Conservation (phyloP, 1,140 invertebrate species). For the Archivesica marissinica region DNA sequence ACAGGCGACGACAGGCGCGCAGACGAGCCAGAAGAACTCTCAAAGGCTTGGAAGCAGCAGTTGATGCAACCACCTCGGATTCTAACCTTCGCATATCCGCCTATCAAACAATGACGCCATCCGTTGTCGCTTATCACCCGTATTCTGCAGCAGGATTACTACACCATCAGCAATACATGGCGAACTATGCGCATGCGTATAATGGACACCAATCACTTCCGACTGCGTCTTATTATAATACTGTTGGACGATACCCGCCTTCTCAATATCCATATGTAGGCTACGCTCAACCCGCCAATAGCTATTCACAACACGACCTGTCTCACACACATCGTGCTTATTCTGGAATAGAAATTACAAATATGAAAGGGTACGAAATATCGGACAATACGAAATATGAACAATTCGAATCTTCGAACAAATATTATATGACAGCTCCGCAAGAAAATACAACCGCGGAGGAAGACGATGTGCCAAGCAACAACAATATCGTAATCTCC, state of each 20-base stretch:
- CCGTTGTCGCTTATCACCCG: conserved; percentile 64
- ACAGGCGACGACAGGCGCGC: conserved; percentile 96
- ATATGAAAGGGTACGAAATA: neutral
- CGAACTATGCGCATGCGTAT: conserved; percentile 9
- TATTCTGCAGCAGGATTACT: conserved; percentile 29
- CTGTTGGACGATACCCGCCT: neutral
- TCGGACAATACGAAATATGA: neutral
- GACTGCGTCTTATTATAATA: conserved; percentile 3
- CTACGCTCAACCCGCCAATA: neutral
- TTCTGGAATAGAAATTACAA: neutral
- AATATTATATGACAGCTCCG: no score
- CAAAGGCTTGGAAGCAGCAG: conserved; percentile 35
- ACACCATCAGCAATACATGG: neutral
- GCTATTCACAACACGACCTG: neutral
- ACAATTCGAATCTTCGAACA: no score
- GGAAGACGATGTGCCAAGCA: neutral
- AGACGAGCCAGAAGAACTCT: conserved; percentile 83
- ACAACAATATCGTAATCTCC: conserved; percentile 4
- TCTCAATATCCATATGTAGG: neutral
- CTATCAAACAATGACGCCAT: conserved; percentile 71
- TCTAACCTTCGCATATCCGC: conserved; percentile 20
- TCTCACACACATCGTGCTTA: neutral
- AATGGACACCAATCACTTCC: neutral
- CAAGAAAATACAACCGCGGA: no score
- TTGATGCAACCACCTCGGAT: neutral